These are phyloP conservation scores for Danio tinwini DNA, from an alignment of 2,797 vertebrate species.

Conservation along the genomic window DNA sequence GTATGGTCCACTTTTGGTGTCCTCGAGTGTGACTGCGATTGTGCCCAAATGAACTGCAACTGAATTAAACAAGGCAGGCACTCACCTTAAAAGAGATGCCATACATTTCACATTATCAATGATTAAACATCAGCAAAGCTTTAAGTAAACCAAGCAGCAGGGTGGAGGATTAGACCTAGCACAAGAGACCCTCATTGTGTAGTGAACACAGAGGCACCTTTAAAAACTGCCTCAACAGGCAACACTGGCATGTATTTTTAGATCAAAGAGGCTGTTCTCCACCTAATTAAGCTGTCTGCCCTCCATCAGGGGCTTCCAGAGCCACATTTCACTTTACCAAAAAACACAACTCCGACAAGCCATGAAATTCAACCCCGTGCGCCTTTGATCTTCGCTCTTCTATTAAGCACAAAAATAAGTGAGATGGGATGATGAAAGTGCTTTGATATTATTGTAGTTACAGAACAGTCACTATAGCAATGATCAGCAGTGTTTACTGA, in stretches of 20 bases:
- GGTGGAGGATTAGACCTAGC: slow-evolving; percentile 50
- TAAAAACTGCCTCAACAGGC: slow-evolving; percentile 70
- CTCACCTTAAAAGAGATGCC: too few species aligned
- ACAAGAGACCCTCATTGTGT: slow-evolving; percentile 52
- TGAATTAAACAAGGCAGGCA: too few species aligned
- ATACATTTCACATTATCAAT: not conserved
- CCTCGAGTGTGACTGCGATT: too few species aligned
- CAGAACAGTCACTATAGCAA: slow-evolving; percentile 21
- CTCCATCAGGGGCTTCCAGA: slow-evolving; percentile 64
- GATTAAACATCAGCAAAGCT: slow-evolving; percentile 15
- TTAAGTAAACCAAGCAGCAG: slow-evolving; percentile 48
- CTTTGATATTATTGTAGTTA: slow-evolving; percentile 30
- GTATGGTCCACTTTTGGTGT: too few species aligned
- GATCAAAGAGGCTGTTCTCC: slow-evolving; percentile 73
- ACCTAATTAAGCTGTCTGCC: slow-evolving; percentile 75
- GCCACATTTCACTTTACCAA: slow-evolving; percentile 38
- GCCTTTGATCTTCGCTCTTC: slow-evolving; percentile 71
- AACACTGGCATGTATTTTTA: slow-evolving; percentile 72
- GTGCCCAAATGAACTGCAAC: too few species aligned
- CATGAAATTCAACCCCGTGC: slow-evolving; percentile 42
- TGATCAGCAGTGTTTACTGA: slow-evolving; percentile 26
- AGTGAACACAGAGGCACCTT: slow-evolving; percentile 69
- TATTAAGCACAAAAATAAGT: slow-evolving; percentile 49
- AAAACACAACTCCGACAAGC: slow-evolving; percentile 36
- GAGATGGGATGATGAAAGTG: slow-evolving; percentile 33